A percentile compares a stretch with the other conserved stretches of the same genome.
These are phyloP conservation scores for rabbit (Oryctolagus cuniculus) DNA, from an alignment of 2,113 vertebrate genomes.

Conservation along the genomic window mOryCun1.1 NC_091435.1:115565001-115565500, in stretches of 20 bases:
- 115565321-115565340: neutral
- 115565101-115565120: neutral
- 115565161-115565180: neutral
- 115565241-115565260: neutral
- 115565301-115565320: neutral
- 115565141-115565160: neutral
- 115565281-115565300: neutral
- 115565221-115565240: neutral
- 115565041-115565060: neutral
- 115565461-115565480: no score
- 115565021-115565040: neutral
- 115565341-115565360: neutral
- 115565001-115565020: neutral
- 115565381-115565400: no score
- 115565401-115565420: no score
- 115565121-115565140: neutral
- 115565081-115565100: neutral
- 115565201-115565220: neutral
- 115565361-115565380: neutral
- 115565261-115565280: neutral
- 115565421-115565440: no score
- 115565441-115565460: no score
- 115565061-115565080: neutral
- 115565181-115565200: neutral
- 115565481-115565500: no score